Base-by-base conservation (phyloP, 1,140 invertebrate genomes). In the Magallana gigas region DNA sequence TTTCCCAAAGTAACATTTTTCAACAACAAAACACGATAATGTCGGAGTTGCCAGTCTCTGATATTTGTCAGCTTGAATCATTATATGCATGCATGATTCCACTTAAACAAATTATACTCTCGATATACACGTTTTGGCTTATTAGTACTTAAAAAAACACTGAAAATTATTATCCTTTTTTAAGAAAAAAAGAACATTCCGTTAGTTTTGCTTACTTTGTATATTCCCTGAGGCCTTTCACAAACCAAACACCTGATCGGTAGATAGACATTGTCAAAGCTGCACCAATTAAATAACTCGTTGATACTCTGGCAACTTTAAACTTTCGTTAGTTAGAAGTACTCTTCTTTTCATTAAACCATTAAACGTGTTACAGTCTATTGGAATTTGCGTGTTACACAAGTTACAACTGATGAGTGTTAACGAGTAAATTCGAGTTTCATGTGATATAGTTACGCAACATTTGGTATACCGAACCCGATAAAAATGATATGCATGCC, bases 151-250 rank as follows among this genome's bases (percentile, higher is more conserved):
- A 36, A 36, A 36, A 23, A 36, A 36, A 36, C 36, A 36, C 36
- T 36, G 36, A 1, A 36, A 36, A 36, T 36, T 36, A 36, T 36
- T 36, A 36, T 36, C 36, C 4, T 36, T 36, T 36, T 36, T 36
- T 36, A 36, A 36, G 36, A 36, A 36, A 36, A 36, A 36, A 36
- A 36, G 23, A 23, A 23, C 0, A 23, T 5, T 36, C 36, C 36
- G 36, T 36, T 36, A 36, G 36, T 48, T 85, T 16, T 57, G 23
- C 56, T 68, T 48, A 76, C 60, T 71, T 86, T 36, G 85, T 86
- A 18, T 58, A 76, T 83, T 83, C 81, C 48, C 57, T 83, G 4
- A 83, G 16, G 14, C 81, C 81, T 57, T 83, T 83, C 9, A 83
- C 57, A 58, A 83, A 83, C 81, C 81, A 83, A 8, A 83, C 57